Percentiles rank a stretch among this genome's conserved stretches.
Evolutionary conservation across 2,113 vertebrate species (phyloP).

Genomic region (Heterotis niloticus): DNA sequence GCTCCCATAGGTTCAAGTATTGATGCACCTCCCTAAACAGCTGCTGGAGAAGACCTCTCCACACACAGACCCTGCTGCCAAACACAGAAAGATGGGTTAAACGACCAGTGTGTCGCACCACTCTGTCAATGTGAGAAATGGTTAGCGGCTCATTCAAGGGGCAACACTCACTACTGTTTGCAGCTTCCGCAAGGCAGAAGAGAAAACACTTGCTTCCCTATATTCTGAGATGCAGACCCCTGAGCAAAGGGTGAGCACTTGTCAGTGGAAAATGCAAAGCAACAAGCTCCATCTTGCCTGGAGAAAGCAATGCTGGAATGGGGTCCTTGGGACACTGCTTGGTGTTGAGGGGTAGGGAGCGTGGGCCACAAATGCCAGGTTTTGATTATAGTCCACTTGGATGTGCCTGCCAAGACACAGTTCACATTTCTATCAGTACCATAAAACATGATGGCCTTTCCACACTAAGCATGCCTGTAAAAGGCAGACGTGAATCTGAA

Average conservation of each 20-base stretch:
- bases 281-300: conserved; percentile 35
- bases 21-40: not conserved
- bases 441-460: conserved; percentile 25
- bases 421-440: conserved; percentile 22
- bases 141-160: not conserved
- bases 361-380: not conserved
- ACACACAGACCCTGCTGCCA: not conserved
- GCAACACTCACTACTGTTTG: no score
- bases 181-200: no score
- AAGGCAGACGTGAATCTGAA: conserved; percentile 15
- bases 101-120: no score
- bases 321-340: not conserved
- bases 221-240: conserved; percentile 22
- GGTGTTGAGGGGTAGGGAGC: not conserved
- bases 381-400: conserved; percentile 19
- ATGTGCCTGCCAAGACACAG: conserved; percentile 19
- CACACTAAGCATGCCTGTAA: conserved; percentile 9
- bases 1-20: not conserved
- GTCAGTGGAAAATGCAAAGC: conserved; percentile 18
- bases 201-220: conserved; percentile 23
- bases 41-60: not conserved
- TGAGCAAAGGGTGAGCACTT: conserved; percentile 27
- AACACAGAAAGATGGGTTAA: not conserved
- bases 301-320: conserved; percentile 30
- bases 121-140: not conserved